These are phyloP conservation scores for Lepilemur ruficaudatus DNA, from an alignment of 2,797 vertebrate genomes.

Conservation along the genomic window DNA sequence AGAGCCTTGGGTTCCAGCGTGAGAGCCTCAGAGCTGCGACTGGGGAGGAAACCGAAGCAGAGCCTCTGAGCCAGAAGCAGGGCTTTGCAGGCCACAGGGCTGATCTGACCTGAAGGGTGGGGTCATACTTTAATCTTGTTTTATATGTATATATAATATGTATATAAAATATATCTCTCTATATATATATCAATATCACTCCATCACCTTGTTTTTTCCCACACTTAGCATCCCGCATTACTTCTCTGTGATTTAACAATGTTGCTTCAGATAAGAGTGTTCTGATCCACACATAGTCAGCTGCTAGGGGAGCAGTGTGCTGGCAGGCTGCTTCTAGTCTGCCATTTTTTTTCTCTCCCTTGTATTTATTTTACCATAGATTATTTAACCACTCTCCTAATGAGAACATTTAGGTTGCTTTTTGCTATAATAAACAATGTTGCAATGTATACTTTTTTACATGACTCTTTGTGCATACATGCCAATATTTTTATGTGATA, in stretches of 20 bases:
- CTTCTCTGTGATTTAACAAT: background rate
- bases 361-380: background rate
- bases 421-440: background rate
- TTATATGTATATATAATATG: too few species aligned
- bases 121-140: too few species aligned
- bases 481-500: background rate
- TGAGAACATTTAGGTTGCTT: background rate
- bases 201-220: background rate
- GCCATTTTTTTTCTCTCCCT: background rate
- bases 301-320: background rate
- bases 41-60: background rate
- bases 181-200: background rate
- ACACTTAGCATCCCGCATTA: background rate
- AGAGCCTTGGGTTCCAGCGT: background rate
- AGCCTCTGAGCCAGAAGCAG: background rate
- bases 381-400: background rate
- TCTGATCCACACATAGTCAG: background rate
- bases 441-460: background rate
- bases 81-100: background rate
- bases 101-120: background rate
- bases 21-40: background rate
- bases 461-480: background rate
- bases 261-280: background rate
- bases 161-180: too few species aligned
- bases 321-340: background rate